Percentiles rank a stretch among this genome's conserved stretches.
phyloP scores from a whole-genome alignment of 2,888 invertebrate genomes.

The Arrhopalites spinosus region DNA sequence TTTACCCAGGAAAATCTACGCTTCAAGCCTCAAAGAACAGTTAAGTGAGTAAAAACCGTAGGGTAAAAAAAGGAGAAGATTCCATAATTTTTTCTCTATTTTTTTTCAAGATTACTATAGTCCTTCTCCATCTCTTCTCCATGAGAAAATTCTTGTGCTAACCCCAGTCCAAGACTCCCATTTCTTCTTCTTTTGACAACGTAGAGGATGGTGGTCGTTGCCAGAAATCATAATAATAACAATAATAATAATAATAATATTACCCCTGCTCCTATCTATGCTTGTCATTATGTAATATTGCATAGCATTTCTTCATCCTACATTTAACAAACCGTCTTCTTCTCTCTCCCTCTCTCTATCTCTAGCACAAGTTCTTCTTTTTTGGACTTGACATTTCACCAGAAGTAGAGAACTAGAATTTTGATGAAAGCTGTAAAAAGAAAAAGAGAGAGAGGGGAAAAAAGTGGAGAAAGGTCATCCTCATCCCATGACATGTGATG shows the following conservation, averaged over 20 bases:
- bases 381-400: slow-evolving; percentile 37
- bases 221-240: slow-evolving; percentile 27
- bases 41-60: slow-evolving; percentile 16
- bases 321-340: slow-evolving; percentile 32
- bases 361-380: no score
- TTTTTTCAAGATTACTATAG: not conserved
- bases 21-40: slow-evolving; percentile 14
- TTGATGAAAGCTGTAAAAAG: slow-evolving; percentile 46
- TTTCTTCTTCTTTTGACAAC: not conserved
- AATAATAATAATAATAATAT: slow-evolving; percentile 33
- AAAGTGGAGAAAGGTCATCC: slow-evolving; percentile 31
- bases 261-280: slow-evolving; percentile 2
- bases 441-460: not conserved
- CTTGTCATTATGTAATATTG: slow-evolving; percentile 32
- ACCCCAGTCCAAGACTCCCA: not conserved
- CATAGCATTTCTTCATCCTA: slow-evolving; percentile 39
- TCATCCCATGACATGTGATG: slow-evolving; percentile 16
- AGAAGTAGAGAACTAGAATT: slow-evolving; percentile 31
- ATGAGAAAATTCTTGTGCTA: no score
- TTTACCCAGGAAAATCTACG: slow-evolving; percentile 9
- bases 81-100: no score
- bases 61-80: slow-evolving; percentile 1
- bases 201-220: slow-evolving; percentile 10
- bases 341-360: no score
- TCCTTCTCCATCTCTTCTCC: no score